phyloP scores from a whole-genome alignment of 2,113 vertebrate genomes.

The Pelmatolapia mariae region DNA sequence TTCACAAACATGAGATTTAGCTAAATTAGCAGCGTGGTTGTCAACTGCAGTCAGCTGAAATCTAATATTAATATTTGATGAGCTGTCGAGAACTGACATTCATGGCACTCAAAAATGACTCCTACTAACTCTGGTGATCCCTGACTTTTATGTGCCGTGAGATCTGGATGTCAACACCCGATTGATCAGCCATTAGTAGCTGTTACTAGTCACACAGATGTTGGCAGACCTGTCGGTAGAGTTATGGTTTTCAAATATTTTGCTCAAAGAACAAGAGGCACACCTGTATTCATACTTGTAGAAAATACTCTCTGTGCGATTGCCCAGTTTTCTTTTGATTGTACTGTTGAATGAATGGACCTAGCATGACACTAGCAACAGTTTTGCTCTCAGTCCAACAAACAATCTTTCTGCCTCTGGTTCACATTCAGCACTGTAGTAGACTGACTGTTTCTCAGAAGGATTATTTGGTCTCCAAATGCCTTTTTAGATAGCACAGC shows the following conservation, averaged over 20 bases:
- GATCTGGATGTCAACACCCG: accelerated
- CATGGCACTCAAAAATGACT: neutral
- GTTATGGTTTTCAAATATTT: neutral
- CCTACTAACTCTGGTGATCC: neutral
- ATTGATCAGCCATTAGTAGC: neutral
- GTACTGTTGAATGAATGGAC: neutral
- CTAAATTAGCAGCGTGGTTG: neutral
- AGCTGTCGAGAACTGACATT: neutral
- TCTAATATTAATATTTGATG: neutral
- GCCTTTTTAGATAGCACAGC: neutral
- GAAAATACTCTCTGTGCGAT: neutral
- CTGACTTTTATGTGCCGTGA: accelerated
- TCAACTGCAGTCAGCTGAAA: neutral
- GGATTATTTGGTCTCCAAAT: neutral
- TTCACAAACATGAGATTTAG: neutral
- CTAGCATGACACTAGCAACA: neutral
- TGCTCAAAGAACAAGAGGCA: neutral
- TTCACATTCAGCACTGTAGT: neutral
- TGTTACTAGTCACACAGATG: neutral
- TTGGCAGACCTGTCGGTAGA: accelerated
- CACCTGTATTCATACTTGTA: neutral
- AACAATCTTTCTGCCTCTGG: neutral
- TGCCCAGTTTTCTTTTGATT: neutral
- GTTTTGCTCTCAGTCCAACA: neutral
- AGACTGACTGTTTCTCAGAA: neutral